Evolutionary conservation across 2,113 vertebrate species (phyloP), one percentile per base, ranked within the genome.

Genomic region (Eleginops maclovinus): DNA sequence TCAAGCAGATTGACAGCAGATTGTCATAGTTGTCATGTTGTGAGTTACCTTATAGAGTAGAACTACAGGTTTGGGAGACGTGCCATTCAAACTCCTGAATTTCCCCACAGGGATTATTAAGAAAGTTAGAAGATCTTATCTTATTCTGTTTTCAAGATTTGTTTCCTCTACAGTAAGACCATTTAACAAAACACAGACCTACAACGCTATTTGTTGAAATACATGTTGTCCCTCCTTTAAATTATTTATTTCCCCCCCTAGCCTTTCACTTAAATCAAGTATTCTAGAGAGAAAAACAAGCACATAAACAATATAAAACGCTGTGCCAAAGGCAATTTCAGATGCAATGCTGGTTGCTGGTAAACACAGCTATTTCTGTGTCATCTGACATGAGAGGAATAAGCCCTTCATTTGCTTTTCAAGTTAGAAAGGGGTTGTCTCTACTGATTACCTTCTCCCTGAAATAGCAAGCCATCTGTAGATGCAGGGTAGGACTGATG

Each of bases 331-430:
- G 9, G 56, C 13, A 0, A 19, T 51, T 59, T 71, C 14, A 21
- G n/a, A 55, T 36, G 31, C 22, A 19, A 13, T 14, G 17, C 65
- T 14, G 22, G 47, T 79, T 2, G 21, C n/a, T 53, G 59, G 44
- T 53, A 21, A 24, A 49, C 68, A 28, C 31, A 50, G 49, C 12
- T 59, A 40, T 64, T 69, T 84, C 58, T 43, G 13, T 70, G 46
- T 62, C 28, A 17, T 67, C 50, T 68, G 47, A 71, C 59, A 76
- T 73, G 24, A 80, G 40, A 77, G 62, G 12, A 72, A 74, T 68
- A 46, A 22, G 69, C 13, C 15, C 40, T 73, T 85, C 26, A 71
- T 81, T 84, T 75, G 21, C 61, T 73, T 60, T 70, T 22, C 21
- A 56, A 59, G 67, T 73, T 55, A 67, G 56, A 62, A 19, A 68